Conservation (phyloP, 2,888 invertebrate genomes). For the Cynaeus angustus region DNA sequence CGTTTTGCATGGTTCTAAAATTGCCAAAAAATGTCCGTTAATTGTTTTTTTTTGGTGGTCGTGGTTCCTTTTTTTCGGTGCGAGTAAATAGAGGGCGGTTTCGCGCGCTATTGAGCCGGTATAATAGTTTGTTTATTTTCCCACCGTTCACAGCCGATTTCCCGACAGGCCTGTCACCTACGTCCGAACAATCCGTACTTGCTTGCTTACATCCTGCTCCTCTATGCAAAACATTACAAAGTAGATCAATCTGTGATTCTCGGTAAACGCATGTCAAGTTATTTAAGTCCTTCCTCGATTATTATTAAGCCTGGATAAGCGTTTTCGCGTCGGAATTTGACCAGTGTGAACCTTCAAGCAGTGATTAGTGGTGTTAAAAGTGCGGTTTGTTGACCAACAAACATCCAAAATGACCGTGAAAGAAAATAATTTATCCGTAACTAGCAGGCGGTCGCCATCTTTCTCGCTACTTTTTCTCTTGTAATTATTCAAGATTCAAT, state of each 20-base stretch:
- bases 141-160: slow-evolving; percentile 69
- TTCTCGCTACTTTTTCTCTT: slow-evolving; percentile 74
- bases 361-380: slow-evolving; percentile 62
- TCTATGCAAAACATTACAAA: slow-evolving; percentile 72
- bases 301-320: slow-evolving; percentile 48
- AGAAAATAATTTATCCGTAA: slow-evolving; percentile 72
- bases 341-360: slow-evolving; percentile 50
- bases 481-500: slow-evolving; percentile 64
- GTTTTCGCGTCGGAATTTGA: slow-evolving; percentile 35
- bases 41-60: slow-evolving; percentile 5
- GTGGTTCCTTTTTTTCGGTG: slow-evolving; percentile 40
- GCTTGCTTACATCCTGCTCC: slow-evolving; percentile 63
- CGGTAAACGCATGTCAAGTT: slow-evolving; percentile 67
- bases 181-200: slow-evolving; percentile 67
- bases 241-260: slow-evolving; percentile 71
- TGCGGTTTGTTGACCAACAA: slow-evolving; percentile 69
- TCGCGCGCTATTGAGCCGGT: slow-evolving; percentile 69
- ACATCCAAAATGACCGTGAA: slow-evolving; percentile 71
- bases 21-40: not conserved
- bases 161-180: slow-evolving; percentile 70
- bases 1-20: not conserved
- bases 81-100: slow-evolving; percentile 67
- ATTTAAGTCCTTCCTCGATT: slow-evolving; percentile 41
- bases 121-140: slow-evolving; percentile 72
- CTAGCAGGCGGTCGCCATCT: slow-evolving; percentile 76